Evolutionary conservation across 2,888 invertebrate species (phyloP).

Genomic region (Athrips mouffetella): DNA sequence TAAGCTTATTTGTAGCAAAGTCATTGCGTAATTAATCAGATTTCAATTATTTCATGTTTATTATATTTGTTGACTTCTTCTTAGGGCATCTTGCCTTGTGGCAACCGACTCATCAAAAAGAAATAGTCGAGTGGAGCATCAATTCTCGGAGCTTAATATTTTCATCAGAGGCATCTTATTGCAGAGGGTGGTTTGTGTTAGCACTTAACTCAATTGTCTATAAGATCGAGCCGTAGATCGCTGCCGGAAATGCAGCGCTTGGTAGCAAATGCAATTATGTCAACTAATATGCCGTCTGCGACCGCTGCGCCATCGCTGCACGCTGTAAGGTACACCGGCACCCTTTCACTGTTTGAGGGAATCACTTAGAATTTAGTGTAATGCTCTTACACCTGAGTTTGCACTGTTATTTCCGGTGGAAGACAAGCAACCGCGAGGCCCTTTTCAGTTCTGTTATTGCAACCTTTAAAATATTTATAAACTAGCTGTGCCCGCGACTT

Average conservation of each 20-base stretch:
- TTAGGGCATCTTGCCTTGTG: constrained; percentile 8
- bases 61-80: constrained; percentile 25
- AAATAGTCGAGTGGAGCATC: constrained; percentile 37
- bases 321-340: constrained; percentile 52
- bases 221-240: constrained; percentile 63
- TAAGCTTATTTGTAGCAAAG: constrained; percentile 65
- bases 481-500: too few species aligned
- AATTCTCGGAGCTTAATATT: constrained; percentile 63
- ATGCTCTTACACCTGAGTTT: constrained; percentile 52
- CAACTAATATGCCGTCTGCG: constrained; percentile 74
- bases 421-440: constrained; percentile 12
- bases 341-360: constrained; percentile 60
- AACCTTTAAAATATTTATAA: neutral
- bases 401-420: constrained; percentile 33
- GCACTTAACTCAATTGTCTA: constrained; percentile 74
- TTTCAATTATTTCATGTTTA: constrained; percentile 35
- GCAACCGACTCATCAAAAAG: too few species aligned
- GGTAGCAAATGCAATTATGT: constrained; percentile 75
- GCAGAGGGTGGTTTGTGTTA: constrained; percentile 67
- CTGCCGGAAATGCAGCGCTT: constrained; percentile 69
- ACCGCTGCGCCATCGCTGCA: constrained; percentile 36
- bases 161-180: constrained; percentile 68
- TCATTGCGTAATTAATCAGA: constrained; percentile 63
- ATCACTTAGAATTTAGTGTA: constrained; percentile 60
- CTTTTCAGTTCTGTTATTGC: constrained; percentile 9